Conservation (phyloP, 2,888 invertebrate species). For the Tetragonula carbonaria region DNA sequence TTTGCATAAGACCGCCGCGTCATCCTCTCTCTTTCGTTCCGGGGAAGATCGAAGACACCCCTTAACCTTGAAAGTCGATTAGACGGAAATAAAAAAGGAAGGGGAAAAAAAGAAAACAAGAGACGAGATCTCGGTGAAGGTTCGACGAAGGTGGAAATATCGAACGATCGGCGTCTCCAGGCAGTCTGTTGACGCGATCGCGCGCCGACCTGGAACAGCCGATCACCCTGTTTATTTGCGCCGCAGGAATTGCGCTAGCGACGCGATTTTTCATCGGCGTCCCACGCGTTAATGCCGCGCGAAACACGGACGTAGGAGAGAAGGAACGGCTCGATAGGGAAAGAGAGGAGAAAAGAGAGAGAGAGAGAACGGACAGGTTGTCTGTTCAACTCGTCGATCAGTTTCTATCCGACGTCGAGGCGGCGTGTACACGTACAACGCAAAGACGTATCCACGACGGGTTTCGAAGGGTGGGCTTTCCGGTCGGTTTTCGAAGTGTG, state of each 20-base stretch:
- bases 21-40: background rate
- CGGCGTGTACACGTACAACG: constrained; percentile 56
- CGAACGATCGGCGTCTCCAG: constrained; percentile 53
- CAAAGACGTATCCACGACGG: background rate
- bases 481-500: constrained; percentile 2
- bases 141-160: background rate
- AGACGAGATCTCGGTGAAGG: background rate
- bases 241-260: constrained; percentile 49
- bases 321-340: constrained; percentile 35
- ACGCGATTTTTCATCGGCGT: constrained; percentile 60
- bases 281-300: constrained; percentile 57
- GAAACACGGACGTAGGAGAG: constrained; percentile 32
- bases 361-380: constrained; percentile 72
- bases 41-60: background rate
- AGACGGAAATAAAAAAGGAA: background rate
- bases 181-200: constrained; percentile 56
- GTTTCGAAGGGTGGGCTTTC: background rate
- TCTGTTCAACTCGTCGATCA: constrained; percentile 72
- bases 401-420: constrained; percentile 75
- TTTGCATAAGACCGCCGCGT: background rate
- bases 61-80: background rate
- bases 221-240: constrained; percentile 46
- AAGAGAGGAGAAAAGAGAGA: constrained; percentile 51
- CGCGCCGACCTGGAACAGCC: constrained; percentile 41
- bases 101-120: too few relatives aligned